phyloP scores from a whole-genome alignment of 2,113 vertebrate genomes.

The Serinus canaria region DNA sequence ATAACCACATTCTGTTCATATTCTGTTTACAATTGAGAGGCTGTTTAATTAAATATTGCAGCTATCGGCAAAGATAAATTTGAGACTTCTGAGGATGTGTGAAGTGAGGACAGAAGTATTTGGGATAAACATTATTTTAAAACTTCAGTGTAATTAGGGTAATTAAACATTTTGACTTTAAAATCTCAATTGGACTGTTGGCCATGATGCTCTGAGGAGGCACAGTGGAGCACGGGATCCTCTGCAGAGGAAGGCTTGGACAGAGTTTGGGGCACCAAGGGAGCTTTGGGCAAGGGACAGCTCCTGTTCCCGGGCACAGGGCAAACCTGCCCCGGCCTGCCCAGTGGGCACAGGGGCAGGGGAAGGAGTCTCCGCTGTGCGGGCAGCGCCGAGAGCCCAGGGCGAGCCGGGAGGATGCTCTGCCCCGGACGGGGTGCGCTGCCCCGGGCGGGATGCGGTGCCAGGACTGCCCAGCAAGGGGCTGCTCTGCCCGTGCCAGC shows the following conservation, averaged over 20 bases:
- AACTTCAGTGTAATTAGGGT: neutral
- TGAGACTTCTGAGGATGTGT: neutral
- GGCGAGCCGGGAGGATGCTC: neutral
- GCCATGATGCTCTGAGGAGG: neutral
- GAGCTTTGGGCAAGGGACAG: neutral
- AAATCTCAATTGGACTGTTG: neutral
- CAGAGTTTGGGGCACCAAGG: accelerated
- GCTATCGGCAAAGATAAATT: neutral
- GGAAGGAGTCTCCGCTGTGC: neutral
- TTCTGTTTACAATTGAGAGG: neutral
- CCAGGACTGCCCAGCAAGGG: neutral
- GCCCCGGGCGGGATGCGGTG: too few species aligned
- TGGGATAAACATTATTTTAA: neutral
- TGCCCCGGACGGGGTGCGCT: too few species aligned
- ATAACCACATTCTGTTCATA: neutral
- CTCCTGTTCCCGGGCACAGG: accelerated
- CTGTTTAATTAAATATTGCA: neutral
- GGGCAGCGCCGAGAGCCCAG: neutral
- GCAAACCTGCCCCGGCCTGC: neutral
- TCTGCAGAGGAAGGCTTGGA: accelerated
- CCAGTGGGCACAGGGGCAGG: accelerated
- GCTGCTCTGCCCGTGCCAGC: neutral
- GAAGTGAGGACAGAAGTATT: neutral
- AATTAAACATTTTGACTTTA: neutral
- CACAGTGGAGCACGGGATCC: neutral